A percentile compares a stretch with the other conserved stretches of the same genome.
Conservation (phyloP, 2,797 vertebrate species). For the Hemibagrus guttatus region DNA sequence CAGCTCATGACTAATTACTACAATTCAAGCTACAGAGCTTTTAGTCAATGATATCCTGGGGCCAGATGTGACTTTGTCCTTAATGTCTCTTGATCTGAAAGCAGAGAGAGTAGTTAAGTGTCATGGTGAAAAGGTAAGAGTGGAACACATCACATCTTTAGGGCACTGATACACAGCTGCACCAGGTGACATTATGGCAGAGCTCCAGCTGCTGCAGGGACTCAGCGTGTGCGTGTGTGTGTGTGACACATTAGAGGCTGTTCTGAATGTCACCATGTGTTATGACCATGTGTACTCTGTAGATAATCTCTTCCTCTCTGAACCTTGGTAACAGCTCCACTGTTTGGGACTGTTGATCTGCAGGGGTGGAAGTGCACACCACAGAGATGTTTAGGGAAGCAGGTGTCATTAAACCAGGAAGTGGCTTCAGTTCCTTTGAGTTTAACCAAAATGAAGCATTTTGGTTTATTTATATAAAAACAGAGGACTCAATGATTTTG, state of each 20-base stretch:
- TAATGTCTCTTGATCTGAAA: neutral
- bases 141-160: neutral
- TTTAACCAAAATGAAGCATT: neutral
- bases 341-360: conserved; percentile 6
- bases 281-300: conserved; percentile 6
- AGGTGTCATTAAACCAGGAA: neutral
- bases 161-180: neutral
- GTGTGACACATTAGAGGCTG: neutral
- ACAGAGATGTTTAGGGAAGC: neutral
- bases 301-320: conserved; percentile 35
- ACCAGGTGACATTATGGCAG: conserved; percentile 15
- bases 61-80: neutral
- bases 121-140: neutral
- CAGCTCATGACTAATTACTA: neutral
- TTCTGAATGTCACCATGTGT: conserved; percentile 33
- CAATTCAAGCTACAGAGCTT: neutral
- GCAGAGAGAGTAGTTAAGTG: neutral
- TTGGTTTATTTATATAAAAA: neutral
- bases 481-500: too few species aligned
- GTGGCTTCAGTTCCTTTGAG: neutral
- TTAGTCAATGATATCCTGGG: neutral
- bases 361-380: neutral
- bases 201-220: neutral
- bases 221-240: neutral
- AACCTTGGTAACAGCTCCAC: neutral